phyloP scores from a whole-genome alignment of 2,888 invertebrate species.

The Uropetala carovei region DNA sequence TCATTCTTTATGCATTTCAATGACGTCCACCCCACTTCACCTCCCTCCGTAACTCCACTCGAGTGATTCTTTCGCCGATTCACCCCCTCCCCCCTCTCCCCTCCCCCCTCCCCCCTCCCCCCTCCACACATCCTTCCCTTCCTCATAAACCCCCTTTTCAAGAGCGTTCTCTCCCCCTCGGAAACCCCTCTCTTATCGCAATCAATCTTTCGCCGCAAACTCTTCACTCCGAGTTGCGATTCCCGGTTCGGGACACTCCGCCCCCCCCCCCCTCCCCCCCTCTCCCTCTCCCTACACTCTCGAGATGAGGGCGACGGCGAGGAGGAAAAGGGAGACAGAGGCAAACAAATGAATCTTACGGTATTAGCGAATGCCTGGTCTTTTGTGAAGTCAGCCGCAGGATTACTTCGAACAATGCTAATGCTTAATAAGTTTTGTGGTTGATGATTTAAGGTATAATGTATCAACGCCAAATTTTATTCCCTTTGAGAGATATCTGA shows the following conservation, averaged over 20 bases:
- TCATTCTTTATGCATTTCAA: slow-evolving; percentile 50
- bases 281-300: not conserved
- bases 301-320: too few species aligned
- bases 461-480: too few species aligned
- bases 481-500: too few species aligned
- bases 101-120: not conserved
- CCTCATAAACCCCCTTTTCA: not conserved
- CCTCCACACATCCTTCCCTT: not conserved
- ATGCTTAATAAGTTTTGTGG: too few species aligned
- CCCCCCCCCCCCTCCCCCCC: not conserved
- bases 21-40: not conserved
- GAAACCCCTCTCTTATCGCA: not conserved
- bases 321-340: too few species aligned
- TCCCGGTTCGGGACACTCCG: too few species aligned
- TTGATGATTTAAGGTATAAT: too few species aligned
- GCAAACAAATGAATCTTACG: too few species aligned
- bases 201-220: not conserved
- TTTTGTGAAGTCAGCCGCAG: too few species aligned
- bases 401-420: too few species aligned
- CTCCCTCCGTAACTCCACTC: not conserved
- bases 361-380: too few species aligned
- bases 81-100: not conserved
- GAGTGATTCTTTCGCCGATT: not conserved
- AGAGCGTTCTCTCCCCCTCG: not conserved
- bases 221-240: not conserved